Evolutionary conservation across 2,888 invertebrate genomes (phyloP), one percentile per base, ranked within the genome.

Genomic region (Drosophila ustulata): DNA sequence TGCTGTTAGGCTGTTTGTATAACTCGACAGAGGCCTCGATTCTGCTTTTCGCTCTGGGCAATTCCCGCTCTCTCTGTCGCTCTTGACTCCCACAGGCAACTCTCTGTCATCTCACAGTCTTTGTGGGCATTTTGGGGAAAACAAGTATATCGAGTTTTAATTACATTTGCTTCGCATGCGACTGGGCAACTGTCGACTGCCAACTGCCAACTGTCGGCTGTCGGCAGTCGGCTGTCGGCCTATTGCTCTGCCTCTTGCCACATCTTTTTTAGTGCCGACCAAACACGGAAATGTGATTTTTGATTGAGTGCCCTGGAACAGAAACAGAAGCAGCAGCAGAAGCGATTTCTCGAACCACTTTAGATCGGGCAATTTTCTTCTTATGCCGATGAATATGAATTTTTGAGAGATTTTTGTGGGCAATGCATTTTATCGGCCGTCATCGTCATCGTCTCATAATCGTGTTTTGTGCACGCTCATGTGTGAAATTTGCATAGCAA

Each of bases 61-160:
- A 11, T 37, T 28, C 52, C 23, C 57, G n/a, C 43, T 26, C 56
- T 37, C 32, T 45, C 39, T 28, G 66, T 66, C 32, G 1, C 41
- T 49, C 52, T 28, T 41, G 28, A 13, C 56, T 13, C 46, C 34
- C 23, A 3, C 18, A 32, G 26, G 49, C 50, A 30, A 43, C 59
- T 45, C 61, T 55, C 73, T 76, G 62, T 69, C 66, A 76, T 28
- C 58, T 59, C 63, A 59, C 63, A 59, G 67, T 82, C 82, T 74
- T 80, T 83, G 71, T 80, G 71, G 84, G 70, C 72, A 72, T 72
- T 88, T 74, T 82, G 80, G 68, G 79, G 76, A 88, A 89, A 87
- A 89, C 86, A 87, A 87, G 89, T 86, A 89, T 87, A 87, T 87
- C 88, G 86, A 89, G 88, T 87, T 87, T 87, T 87, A 87, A 87